A percentile compares a stretch with the other conserved stretches of the same genome.
phyloP scores from a whole-genome alignment of 2,797 vertebrate species.

The Nyctibius grandis region DNA sequence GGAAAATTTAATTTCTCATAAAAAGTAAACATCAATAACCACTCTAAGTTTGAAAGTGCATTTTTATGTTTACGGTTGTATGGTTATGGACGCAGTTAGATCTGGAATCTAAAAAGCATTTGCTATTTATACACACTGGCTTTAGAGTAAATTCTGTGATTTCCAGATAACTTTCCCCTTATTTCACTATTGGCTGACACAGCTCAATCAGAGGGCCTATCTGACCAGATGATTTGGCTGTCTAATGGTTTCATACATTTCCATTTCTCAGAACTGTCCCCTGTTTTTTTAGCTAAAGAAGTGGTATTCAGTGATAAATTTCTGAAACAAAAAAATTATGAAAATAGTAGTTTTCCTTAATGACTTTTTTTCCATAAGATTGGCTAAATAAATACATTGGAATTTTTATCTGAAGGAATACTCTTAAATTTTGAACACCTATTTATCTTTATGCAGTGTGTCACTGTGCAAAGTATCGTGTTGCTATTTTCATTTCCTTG shows the following conservation, averaged over 20 bases:
- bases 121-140: neutral
- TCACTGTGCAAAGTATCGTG: neutral
- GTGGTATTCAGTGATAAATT: neutral
- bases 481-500: neutral
- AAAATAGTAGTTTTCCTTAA: neutral
- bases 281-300: neutral
- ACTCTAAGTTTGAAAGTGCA: neutral
- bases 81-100: neutral
- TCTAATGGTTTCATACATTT: too few species aligned
- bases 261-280: neutral
- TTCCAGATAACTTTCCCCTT: neutral
- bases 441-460: neutral
- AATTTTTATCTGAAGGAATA: neutral
- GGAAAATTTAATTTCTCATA: neutral
- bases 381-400: neutral
- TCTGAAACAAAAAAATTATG: neutral
- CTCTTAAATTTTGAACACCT: neutral
- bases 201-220: accelerated
- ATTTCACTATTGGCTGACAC: neutral
- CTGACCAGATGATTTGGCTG: too few species aligned
- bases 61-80: neutral
- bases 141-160: neutral
- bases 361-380: neutral
- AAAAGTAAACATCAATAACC: neutral
- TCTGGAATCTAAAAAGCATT: neutral